phyloP scores from a whole-genome alignment of 2,797 vertebrate species.

The Peromyscus nudipes region DNA sequence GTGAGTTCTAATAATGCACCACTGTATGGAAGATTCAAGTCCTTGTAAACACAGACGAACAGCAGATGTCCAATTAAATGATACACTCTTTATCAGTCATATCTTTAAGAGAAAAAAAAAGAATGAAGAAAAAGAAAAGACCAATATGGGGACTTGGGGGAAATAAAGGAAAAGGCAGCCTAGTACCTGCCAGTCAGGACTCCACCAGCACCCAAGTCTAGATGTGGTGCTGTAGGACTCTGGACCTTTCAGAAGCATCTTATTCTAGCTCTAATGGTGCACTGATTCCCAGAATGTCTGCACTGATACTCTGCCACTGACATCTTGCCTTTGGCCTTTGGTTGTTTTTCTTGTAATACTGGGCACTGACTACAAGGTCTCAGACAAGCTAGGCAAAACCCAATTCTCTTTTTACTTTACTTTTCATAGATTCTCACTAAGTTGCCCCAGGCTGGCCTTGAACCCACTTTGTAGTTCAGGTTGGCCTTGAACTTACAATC shows the following conservation, averaged over 20 bases:
- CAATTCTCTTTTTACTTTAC: not conserved
- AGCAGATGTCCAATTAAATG: not conserved
- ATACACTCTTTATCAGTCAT: not conserved
- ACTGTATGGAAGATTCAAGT: not conserved
- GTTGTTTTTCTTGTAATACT: not conserved
- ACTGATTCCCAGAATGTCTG: not conserved
- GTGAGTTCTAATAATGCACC: not conserved
- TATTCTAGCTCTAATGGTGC: not conserved
- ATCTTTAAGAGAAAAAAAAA: not conserved
- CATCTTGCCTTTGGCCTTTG: not conserved
- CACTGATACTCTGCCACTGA: not conserved
- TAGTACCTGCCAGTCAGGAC: not conserved
- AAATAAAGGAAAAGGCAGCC: not conserved
- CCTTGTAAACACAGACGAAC: not conserved
- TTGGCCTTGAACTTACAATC: not conserved
- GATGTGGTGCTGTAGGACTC: fast-evolving
- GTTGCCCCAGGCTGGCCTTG: not conserved
- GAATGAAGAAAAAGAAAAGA: not conserved
- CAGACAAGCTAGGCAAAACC: not conserved
- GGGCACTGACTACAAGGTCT: not conserved
- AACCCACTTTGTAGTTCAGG: not conserved
- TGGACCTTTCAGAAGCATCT: not conserved
- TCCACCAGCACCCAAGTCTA: too few relatives aligned
- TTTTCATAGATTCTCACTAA: not conserved
- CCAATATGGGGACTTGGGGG: too few relatives aligned